Conservation (phyloP, 2,113 vertebrate species). For the Pungitius pungitius region DNA sequence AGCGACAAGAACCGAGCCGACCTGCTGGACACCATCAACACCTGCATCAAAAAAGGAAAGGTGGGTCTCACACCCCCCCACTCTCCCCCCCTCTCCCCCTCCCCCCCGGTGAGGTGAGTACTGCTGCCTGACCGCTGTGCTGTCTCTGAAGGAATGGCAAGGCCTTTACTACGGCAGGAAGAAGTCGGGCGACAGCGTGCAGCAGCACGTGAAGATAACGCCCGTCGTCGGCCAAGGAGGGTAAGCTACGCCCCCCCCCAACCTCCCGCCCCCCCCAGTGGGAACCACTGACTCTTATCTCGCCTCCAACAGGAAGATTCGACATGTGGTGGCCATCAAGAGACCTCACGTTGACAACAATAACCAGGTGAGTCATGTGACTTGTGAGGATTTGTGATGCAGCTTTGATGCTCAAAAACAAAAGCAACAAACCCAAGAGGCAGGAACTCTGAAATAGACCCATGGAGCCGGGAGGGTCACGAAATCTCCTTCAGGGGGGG, state of each 20-base stretch:
- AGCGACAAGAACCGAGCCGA: slow-evolving; percentile 91
- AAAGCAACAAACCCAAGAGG: too few species aligned
- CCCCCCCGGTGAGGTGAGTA: background rate
- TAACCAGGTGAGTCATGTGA: slow-evolving; percentile 85
- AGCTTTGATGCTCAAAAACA: too few species aligned
- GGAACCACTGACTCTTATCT: slow-evolving; percentile 17
- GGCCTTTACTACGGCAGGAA: slow-evolving; percentile 90
- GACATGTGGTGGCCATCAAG: slow-evolving; percentile 96
- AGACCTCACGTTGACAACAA: slow-evolving; percentile 89
- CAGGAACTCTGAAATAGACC: too few species aligned
- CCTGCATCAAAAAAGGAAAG: slow-evolving; percentile 94
- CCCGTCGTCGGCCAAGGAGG: slow-evolving; percentile 95
- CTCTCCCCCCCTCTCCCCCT: background rate
- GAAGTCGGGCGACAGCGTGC: slow-evolving; percentile 93
- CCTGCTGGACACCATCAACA: slow-evolving; percentile 92
- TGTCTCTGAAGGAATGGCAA: slow-evolving; percentile 89
- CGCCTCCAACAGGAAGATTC: slow-evolving; percentile 88
- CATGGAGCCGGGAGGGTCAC: too few species aligned
- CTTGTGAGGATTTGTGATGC: too few species aligned
- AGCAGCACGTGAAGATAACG: slow-evolving; percentile 93
- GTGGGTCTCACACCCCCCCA: slow-evolving; percentile 63
- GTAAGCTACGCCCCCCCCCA: slow-evolving; percentile 76
- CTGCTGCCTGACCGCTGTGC: background rate
- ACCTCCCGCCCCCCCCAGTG: background rate
- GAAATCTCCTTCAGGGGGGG: background rate